Percentiles rank a stretch among this genome's conserved stretches.
Conservation (phyloP, 2,888 invertebrate genomes). For the Meandrusa payeni region DNA sequence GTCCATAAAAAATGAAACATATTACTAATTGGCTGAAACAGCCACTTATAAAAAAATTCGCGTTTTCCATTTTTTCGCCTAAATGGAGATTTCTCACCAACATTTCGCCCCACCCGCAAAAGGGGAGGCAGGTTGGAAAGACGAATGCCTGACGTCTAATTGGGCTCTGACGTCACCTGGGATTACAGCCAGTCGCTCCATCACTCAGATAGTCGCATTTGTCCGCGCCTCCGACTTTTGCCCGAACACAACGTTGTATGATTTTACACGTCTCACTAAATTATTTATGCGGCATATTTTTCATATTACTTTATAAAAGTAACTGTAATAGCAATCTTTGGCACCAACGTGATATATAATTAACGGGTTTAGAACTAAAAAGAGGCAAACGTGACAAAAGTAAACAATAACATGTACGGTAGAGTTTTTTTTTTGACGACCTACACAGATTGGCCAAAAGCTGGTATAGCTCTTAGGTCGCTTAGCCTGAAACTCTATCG, state of each 20-base stretch:
- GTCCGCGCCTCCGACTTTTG: constrained; percentile 54
- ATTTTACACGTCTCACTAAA: constrained; percentile 28
- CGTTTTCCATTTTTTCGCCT: neutral
- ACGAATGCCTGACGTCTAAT: constrained; percentile 74
- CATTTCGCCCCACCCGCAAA: constrained; percentile 37
- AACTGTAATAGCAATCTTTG: no score
- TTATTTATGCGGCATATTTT: neutral
- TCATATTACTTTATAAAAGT: neutral
- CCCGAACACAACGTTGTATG: constrained; percentile 31
- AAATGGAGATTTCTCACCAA: constrained; percentile 38
- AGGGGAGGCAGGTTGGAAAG: constrained; percentile 47
- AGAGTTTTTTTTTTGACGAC: no score
- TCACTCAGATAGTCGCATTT: constrained; percentile 61
- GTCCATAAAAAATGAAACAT: no score
- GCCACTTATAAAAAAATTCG: no score
- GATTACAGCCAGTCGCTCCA: constrained; percentile 56
- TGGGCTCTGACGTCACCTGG: constrained; percentile 64
- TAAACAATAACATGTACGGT: no score
- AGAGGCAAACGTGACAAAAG: no score
- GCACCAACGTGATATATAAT: no score
- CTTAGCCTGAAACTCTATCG: no score
- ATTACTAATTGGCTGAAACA: no score
- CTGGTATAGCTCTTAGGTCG: no score
- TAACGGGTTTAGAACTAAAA: no score
- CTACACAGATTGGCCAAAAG: no score